Evolutionary conservation across 1,140 invertebrate species (phyloP), one percentile per base, ranked within the genome.

Genomic region (Zaprionus inermis): DNA sequence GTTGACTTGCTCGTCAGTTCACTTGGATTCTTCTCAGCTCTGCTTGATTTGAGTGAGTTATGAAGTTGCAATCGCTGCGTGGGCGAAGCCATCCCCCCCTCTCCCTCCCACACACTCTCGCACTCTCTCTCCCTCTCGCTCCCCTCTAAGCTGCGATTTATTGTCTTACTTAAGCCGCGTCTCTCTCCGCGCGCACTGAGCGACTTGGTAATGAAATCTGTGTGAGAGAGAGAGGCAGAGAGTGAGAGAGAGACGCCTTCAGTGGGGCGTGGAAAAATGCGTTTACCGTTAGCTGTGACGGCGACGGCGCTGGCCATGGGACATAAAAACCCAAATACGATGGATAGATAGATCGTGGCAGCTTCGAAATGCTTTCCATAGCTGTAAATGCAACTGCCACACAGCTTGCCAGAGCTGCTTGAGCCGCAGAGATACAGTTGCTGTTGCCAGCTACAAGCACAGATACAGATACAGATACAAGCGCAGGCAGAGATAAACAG

Each of bases 321-420:
- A 82, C 51, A 80, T 34, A 69, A 49, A 55, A 72, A 52, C 46
- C 60, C 61, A 73, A 79, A 70, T 69, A 24, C 65, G 22, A 9
- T 36, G 73, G 56, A 32, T 9, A 32, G 11, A 22, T 49, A 28
- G 32, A 44, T 59, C 10, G 66, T 71, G 72, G 67, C 44, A 66
- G 65, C 68, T 72, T 72, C 57, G 76, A 86, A 79, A 79, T 76
- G 77, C 49, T 63, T 61, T 30, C 65, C 64, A 46, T 83, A 80
- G 82, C 81, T 72, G 79, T 86, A 86, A 86, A 78, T 73, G 79
- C 83, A 82, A 79, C 82, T 88, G 82, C 81, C 82, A 86, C 82
- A 86, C 79, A 85, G 22, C 22, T 24, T 9, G 60, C 55, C 38
- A 46, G 28, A 46, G 49, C 20, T 30, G 44, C 44, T 52, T 4